Percentiles rank a stretch among this genome's conserved stretches.
Evolutionary conservation across 2,113 vertebrate species (phyloP).

Genomic region (Muntiacus muntjak): DNA sequence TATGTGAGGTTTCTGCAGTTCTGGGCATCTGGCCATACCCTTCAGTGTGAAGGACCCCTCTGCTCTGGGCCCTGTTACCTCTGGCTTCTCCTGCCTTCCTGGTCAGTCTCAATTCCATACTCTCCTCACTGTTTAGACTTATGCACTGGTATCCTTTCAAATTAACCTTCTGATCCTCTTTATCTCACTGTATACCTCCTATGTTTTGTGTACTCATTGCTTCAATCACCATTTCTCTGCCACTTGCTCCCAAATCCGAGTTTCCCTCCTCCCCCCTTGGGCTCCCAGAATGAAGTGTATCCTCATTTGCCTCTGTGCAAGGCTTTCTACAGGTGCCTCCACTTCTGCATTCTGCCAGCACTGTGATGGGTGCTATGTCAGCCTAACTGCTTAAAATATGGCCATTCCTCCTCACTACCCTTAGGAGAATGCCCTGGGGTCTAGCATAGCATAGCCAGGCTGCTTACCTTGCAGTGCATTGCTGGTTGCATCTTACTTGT

Average conservation of each 20-base stretch:
- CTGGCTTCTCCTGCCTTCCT: neutral
- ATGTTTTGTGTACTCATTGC: neutral
- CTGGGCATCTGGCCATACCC: fast-evolving
- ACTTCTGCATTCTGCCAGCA: neutral
- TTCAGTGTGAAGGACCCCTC: neutral
- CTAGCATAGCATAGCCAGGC: neutral
- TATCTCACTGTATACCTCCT: neutral
- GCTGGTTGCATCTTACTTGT: neutral
- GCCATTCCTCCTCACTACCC: no score
- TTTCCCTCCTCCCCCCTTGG: neutral
- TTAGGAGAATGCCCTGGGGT: neutral
- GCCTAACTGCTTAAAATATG: neutral
- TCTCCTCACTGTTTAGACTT: neutral
- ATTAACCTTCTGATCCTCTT: neutral
- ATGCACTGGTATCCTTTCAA: no score
- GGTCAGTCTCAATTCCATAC: neutral
- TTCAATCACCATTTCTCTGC: neutral
- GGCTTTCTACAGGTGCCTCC: neutral
- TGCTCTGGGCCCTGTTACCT: fast-evolving
- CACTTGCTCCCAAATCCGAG: neutral
- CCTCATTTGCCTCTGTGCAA: neutral
- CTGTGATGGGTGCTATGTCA: fast-evolving
- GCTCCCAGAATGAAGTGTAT: neutral
- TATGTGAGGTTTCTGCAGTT: neutral
- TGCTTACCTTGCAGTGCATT: neutral